Conservation (phyloP, 2,797 vertebrate species). For the Tokudaia tokunoshimensis region DNA sequence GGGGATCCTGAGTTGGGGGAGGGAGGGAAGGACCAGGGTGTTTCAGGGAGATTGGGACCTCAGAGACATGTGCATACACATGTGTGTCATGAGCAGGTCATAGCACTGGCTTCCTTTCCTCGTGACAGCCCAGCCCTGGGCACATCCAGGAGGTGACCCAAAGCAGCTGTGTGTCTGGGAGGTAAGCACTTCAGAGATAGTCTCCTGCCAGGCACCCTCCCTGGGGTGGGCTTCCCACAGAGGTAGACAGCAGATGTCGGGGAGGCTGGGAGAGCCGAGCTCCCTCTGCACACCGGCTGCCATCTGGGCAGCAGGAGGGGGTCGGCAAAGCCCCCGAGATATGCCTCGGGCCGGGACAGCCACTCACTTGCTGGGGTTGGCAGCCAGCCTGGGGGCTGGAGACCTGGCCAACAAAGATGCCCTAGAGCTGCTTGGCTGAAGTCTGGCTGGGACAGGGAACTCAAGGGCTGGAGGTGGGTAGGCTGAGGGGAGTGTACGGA, state of each 20-base stretch:
- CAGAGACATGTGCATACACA: neutral
- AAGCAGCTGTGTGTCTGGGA: slow-evolving; percentile 77
- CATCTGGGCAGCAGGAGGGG: slow-evolving; percentile 80
- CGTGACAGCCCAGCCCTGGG: neutral
- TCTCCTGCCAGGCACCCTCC: slow-evolving; percentile 70
- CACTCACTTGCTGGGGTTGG: slow-evolving; percentile 45
- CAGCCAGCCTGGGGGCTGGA: slow-evolving; percentile 75
- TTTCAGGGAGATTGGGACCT: neutral
- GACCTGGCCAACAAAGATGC: slow-evolving; percentile 29
- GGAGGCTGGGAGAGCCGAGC: slow-evolving; percentile 65
- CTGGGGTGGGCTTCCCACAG: slow-evolving; percentile 72
- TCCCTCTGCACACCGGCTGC: slow-evolving; percentile 75
- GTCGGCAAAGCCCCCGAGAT: slow-evolving; percentile 68
- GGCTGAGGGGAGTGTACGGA: neutral
- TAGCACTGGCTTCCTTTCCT: neutral
- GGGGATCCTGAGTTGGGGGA: neutral
- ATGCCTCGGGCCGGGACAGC: slow-evolving; percentile 74
- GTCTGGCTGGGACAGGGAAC: neutral
- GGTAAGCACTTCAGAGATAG: slow-evolving; percentile 60
- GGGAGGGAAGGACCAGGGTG: neutral
- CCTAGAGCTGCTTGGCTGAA: slow-evolving; percentile 42
- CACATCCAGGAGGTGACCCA: slow-evolving; percentile 30
- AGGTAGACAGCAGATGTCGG: slow-evolving; percentile 81
- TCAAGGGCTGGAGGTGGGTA: neutral
- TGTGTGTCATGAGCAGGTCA: neutral